Evolutionary conservation across 2,797 vertebrate species (phyloP).

Genomic region (Naso thynnoides): DNA sequence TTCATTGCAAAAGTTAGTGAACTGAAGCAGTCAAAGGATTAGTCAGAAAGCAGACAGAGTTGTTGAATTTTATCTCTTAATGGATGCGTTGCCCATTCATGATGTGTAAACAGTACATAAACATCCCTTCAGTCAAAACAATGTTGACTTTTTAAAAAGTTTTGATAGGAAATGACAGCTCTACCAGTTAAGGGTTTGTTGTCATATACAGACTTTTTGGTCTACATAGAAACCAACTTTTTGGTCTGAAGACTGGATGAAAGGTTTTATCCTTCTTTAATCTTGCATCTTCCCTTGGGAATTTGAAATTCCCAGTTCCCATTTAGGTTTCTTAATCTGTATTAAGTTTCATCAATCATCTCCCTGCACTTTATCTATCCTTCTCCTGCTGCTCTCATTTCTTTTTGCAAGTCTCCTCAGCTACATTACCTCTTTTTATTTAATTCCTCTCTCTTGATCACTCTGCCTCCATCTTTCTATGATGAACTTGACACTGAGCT

Average conservation of each 20-base stretch:
- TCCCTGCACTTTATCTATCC: neutral
- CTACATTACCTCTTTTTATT: slow-evolving; percentile 6
- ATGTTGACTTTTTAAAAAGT: neutral
- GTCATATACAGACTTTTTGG: slow-evolving; percentile 17
- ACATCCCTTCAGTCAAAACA: slow-evolving; percentile 4
- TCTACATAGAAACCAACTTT: slow-evolving; percentile 24
- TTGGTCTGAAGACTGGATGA: slow-evolving; percentile 36
- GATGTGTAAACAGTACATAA: slow-evolving; percentile 3
- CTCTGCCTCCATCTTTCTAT: slow-evolving; percentile 19
- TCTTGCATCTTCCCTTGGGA: slow-evolving; percentile 43
- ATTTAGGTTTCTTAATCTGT: slow-evolving; percentile 30
- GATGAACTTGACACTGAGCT: slow-evolving; percentile 59
- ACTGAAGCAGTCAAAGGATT: neutral
- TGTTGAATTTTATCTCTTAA: neutral
- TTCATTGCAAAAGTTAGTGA: neutral
- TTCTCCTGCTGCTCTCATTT: slow-evolving; percentile 9
- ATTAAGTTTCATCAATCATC: neutral
- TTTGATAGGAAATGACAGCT: neutral
- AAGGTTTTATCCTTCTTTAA: slow-evolving; percentile 50
- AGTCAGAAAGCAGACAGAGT: neutral
- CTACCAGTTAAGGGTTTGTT: neutral
- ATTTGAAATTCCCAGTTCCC: slow-evolving; percentile 33
- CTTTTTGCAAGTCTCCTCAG: neutral
- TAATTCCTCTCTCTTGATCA: slow-evolving; percentile 10
- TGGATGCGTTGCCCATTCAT: neutral